Evolutionary conservation across 2,797 vertebrate genomes (phyloP).

Genomic region (Phyllotis vaccarum): DNA sequence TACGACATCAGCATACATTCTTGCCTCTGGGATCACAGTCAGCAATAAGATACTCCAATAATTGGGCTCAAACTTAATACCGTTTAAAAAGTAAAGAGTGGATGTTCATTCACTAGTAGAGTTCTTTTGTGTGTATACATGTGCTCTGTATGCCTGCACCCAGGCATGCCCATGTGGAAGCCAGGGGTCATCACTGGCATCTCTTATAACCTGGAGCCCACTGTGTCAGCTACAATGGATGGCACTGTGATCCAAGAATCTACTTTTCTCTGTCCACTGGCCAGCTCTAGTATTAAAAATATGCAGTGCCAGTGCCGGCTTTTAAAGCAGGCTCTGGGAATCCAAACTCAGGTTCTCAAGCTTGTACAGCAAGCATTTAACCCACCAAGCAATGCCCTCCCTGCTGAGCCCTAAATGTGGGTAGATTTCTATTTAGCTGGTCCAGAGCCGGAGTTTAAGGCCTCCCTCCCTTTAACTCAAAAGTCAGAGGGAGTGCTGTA

Average conservation of each 20-base stretch:
- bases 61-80: slow-evolving; percentile 12
- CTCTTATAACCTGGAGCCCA: neutral
- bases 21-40: neutral
- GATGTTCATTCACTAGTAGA: neutral
- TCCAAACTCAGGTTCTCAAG: neutral
- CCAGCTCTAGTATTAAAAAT: neutral
- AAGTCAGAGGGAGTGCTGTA: neutral
- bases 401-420: neutral
- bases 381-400: neutral
- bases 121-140: neutral
- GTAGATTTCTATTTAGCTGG: slow-evolving; percentile 32
- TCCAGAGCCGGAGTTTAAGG: neutral
- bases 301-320: neutral
- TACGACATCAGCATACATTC: neutral
- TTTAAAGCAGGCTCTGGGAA: neutral
- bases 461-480: neutral
- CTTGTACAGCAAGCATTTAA: neutral
- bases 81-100: slow-evolving; percentile 19
- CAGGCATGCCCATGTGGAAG: too few relatives aligned
- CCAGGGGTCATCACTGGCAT: neutral
- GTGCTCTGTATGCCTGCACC: neutral
- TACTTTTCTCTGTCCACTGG: neutral
- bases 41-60: neutral
- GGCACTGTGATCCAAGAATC: neutral
- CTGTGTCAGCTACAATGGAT: neutral